Evolutionary conservation across 2,797 vertebrate species (phyloP).

Genomic region (Enoplosus armatus): DNA sequence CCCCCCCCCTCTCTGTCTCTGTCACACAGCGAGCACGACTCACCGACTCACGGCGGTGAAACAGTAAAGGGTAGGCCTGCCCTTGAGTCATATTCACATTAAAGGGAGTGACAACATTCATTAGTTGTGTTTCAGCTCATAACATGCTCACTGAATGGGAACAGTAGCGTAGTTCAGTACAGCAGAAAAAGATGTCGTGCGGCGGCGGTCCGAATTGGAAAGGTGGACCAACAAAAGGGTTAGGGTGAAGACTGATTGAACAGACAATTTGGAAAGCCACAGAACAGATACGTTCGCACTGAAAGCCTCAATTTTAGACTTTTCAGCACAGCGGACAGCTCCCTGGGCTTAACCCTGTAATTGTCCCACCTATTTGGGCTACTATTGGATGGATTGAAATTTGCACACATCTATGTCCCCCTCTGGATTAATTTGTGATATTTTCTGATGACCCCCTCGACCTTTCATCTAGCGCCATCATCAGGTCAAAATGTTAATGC

Average conservation of each 20-base stretch:
- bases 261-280: background rate
- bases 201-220: too few relatives aligned
- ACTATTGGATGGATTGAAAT: background rate
- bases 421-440: background rate
- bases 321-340: constrained; percentile 25
- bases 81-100: constrained; percentile 64
- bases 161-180: too few relatives aligned
- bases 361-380: background rate
- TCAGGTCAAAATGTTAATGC: too few relatives aligned
- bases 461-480: too few relatives aligned
- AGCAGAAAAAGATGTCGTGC: too few relatives aligned
- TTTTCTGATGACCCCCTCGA: too few relatives aligned
- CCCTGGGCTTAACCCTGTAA: background rate
- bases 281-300: constrained; percentile 8
- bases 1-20: constrained; percentile 11
- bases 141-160: constrained; percentile 16
- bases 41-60: constrained; percentile 39
- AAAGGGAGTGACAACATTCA: constrained; percentile 58
- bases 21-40: constrained; percentile 41
- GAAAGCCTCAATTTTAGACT: too few relatives aligned
- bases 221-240: background rate
- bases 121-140: constrained; percentile 48
- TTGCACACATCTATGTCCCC: background rate
- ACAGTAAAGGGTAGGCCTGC: constrained; percentile 62
- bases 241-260: background rate